Percentiles rank a stretch among this genome's conserved stretches.
phyloP scores from a whole-genome alignment of 2,888 invertebrate genomes.

The Orthosia gothica region DNA sequence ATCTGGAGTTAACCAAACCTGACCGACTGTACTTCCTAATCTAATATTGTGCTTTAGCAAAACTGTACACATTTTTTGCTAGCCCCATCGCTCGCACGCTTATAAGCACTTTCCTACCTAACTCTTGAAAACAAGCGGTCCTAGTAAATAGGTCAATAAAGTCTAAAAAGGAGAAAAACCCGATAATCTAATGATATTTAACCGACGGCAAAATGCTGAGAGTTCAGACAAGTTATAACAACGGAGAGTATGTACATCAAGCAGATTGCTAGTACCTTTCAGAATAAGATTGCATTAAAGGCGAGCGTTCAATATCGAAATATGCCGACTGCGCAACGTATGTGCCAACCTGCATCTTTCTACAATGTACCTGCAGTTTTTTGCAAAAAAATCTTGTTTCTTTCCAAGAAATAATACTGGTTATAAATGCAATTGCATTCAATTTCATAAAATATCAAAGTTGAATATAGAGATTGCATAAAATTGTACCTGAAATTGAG shows the following conservation, averaged over 20 bases:
- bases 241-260: constrained; percentile 64
- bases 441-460: constrained; percentile 56
- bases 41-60: background rate
- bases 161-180: background rate
- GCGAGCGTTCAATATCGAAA: constrained; percentile 82
- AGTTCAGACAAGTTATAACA: constrained; percentile 22
- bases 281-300: constrained; percentile 81
- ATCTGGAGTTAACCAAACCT: background rate
- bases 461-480: constrained; percentile 25
- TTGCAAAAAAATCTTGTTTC: constrained; percentile 44
- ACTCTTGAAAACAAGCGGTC: constrained; percentile 5
- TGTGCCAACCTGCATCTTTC: constrained; percentile 76
- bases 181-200: constrained; percentile 24
- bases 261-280: constrained; percentile 75
- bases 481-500: constrained; percentile 21
- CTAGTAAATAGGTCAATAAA: constrained; percentile 12
- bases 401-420: constrained; percentile 40
- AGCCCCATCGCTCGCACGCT: background rate
- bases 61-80: background rate
- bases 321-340: constrained; percentile 80
- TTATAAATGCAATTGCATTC: constrained; percentile 47
- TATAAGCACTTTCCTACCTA: background rate
- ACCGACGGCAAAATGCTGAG: constrained; percentile 13
- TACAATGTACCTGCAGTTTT: constrained; percentile 57
- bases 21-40: background rate